Percentiles rank a stretch among this genome's conserved stretches.
Conservation (phyloP, 2,888 invertebrate species). For the Tineola bisselliella region DNA sequence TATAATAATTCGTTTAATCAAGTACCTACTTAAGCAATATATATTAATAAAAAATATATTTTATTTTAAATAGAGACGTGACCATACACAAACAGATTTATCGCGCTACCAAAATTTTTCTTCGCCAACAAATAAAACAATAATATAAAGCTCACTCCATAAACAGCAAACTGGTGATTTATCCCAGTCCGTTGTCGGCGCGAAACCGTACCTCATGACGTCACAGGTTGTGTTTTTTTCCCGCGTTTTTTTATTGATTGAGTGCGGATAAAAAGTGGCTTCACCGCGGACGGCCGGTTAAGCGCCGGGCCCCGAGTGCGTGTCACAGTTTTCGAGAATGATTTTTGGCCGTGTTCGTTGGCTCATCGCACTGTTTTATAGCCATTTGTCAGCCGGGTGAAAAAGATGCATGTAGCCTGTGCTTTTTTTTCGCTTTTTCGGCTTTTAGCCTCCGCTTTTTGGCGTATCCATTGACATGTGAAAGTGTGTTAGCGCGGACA, state of each 20-base stretch:
- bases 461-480: constrained; percentile 62
- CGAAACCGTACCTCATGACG: constrained; percentile 63
- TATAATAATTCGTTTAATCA: too few relatives aligned
- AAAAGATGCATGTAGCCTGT: constrained; percentile 59
- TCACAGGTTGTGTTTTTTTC: constrained; percentile 45
- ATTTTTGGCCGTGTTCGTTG: constrained; percentile 47
- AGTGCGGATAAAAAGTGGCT: constrained; percentile 56
- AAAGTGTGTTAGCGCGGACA: constrained; percentile 62
- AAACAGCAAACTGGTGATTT: constrained; percentile 48
- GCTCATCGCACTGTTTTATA: constrained; percentile 55
- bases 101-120: too few relatives aligned
- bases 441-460: constrained; percentile 43
- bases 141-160: constrained; percentile 45
- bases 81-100: too few relatives aligned
- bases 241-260: constrained; percentile 58
- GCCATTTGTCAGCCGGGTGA: constrained; percentile 63
- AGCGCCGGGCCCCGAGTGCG: constrained; percentile 29
- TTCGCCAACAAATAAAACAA: not conserved
- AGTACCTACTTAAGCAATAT: too few relatives aligned
- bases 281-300: constrained; percentile 31
- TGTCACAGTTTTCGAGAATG: constrained; percentile 64
- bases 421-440: constrained; percentile 46
- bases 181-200: constrained; percentile 53
- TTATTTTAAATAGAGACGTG: too few relatives aligned
- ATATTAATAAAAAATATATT: not conserved